Evolutionary conservation across 2,888 invertebrate species (phyloP), one percentile per base, ranked within the genome.

Genomic region (Nomada flava): DNA sequence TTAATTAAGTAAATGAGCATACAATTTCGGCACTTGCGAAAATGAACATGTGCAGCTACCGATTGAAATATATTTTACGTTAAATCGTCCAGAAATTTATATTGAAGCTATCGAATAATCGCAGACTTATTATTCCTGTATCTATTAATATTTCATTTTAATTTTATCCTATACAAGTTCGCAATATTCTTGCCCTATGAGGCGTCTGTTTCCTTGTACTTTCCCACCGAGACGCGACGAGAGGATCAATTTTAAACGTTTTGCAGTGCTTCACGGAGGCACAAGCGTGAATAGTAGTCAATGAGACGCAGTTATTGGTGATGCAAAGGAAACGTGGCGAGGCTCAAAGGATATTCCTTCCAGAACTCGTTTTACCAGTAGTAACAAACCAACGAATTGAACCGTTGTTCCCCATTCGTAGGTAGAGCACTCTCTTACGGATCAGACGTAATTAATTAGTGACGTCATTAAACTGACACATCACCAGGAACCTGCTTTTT

Each of bases 401-500:
- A 81, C 81, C 72, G 81, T 80, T 82, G 67, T 62, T 63, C 53
- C 57, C 57, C 67, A 68, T 76, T 62, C 64, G 52, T 64, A 79
- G 67, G 59, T 77, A 74, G 69, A 70, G 68, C 64, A 67, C 69
- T 60, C 68, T 74, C 72, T 76, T 63, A 76, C 64, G 64, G 79
- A 71, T 59, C 69, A 79, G 76, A 74, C 10, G 68, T 82, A 84
- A 86, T 75, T 76, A 78, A 79, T 71, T 74, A 77, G 73, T 73
- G 64, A 60, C 76, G 53, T 76, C 73, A 77, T 83, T 83, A 81
- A 81, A 84, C 74, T 67, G 74, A 83, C 74, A 71, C 76, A 80
- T 84, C 76, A 77, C 74, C 64, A 26, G 64, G 67, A 80, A 76
- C 81, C 69, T 74, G 81, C 72, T 72, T 57, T 72, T 81, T 76